Evolutionary conservation across 2,888 invertebrate genomes (phyloP).

Genomic region (Loripinus fragilis): DNA sequence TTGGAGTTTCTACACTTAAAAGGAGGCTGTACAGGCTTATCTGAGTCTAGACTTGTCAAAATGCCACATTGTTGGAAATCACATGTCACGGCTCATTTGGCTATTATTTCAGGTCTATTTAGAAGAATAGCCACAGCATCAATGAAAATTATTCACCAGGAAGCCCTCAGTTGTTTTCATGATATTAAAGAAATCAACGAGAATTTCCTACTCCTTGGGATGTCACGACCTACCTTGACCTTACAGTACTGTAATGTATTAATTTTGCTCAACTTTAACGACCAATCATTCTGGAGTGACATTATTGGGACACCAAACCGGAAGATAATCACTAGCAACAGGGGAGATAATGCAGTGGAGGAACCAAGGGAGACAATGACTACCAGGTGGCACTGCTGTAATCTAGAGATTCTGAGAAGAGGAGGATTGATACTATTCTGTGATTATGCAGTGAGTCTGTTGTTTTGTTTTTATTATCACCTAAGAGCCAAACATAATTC

Average conservation of each 20-base stretch:
- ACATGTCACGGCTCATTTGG: too few relatives aligned
- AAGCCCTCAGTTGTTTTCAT: conserved; percentile 77
- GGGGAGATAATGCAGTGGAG: conserved; percentile 64
- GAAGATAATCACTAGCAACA: conserved; percentile 75
- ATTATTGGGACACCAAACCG: conserved; percentile 84
- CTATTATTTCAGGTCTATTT: conserved; percentile 79
- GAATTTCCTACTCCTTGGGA: conserved; percentile 73
- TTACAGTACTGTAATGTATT: conserved; percentile 92
- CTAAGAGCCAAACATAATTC: too few relatives aligned
- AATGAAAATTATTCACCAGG: conserved; percentile 83
- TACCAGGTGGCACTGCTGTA: conserved; percentile 79
- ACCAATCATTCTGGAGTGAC: conserved; percentile 89
- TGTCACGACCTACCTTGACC: conserved; percentile 87
- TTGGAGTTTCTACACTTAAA: too few relatives aligned
- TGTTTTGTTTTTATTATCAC: too few relatives aligned
- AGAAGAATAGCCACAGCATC: conserved; percentile 86
- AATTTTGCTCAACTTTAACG: conserved; percentile 89
- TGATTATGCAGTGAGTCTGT: conserved; percentile 89
- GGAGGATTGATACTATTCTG: conserved; percentile 90
- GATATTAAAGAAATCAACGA: conserved; percentile 80
- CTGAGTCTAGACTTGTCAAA: too few relatives aligned
- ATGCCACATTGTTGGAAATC: too few relatives aligned
- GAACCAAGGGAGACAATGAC: not conserved
- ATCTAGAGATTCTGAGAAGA: conserved; percentile 87
- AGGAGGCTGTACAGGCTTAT: too few relatives aligned